These are phyloP conservation scores for Rapana venosa DNA, from an alignment of 2,888 invertebrate genomes.

Conservation along the genomic window DNA sequence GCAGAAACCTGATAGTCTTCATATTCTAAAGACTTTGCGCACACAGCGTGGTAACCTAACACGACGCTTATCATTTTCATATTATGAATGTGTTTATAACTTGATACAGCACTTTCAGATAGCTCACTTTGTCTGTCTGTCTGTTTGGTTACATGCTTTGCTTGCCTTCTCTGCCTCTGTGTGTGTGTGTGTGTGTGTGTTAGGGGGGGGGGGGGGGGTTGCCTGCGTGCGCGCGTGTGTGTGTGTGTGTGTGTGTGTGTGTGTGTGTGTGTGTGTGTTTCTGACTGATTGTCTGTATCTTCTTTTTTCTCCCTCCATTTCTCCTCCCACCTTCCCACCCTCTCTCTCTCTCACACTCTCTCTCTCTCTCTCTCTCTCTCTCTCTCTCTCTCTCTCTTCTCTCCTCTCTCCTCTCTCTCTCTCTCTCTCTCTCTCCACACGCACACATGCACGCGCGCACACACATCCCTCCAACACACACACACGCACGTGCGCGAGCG, in stretches of 20 bases:
- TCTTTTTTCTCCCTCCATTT: neutral
- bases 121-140: neutral
- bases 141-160: neutral
- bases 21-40: too few relatives aligned
- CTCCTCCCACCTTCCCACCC: too few relatives aligned
- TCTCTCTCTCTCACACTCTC: too few relatives aligned
- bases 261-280: neutral
- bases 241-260: constrained; percentile 19
- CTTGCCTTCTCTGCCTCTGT: too few relatives aligned
- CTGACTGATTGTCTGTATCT: neutral
- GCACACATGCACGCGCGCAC: neutral
- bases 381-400: neutral
- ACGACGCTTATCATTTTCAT: too few relatives aligned
- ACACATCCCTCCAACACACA: neutral
- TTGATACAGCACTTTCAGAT: neutral
- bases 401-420: neutral
- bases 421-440: neutral
- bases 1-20: too few relatives aligned
- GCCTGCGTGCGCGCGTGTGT: neutral
- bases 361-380: neutral
- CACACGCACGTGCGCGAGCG: neutral
- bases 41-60: too few relatives aligned
- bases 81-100: too few relatives aligned
- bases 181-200: neutral
- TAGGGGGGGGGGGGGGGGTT: neutral